A percentile compares a stretch with the other conserved stretches of the same genome.
Evolutionary conservation across 2,888 invertebrate genomes (phyloP).

Genomic region (Lasioglossum villosulum): DNA sequence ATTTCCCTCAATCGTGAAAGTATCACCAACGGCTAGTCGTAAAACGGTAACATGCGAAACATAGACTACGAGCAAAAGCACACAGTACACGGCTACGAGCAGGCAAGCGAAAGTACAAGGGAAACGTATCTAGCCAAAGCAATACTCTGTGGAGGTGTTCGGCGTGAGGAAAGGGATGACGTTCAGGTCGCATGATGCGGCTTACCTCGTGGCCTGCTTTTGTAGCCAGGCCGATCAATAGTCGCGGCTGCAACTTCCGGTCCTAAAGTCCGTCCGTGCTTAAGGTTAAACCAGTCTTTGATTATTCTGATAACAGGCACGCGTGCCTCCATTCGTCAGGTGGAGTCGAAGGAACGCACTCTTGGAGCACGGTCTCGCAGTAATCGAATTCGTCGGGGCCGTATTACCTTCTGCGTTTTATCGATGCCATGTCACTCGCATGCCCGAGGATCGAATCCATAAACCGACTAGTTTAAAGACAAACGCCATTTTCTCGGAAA

Average conservation of each 20-base stretch:
- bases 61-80: neutral
- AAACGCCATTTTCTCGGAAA: neutral
- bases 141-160: conserved; percentile 44
- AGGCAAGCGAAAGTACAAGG: conserved; percentile 3
- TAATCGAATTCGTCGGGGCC: conserved; percentile 29
- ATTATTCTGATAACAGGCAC: conserved; percentile 50
- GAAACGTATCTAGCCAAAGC: conserved; percentile 39
- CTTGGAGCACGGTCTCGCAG: conserved; percentile 35
- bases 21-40: conserved; percentile 23
- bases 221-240: conserved; percentile 79
- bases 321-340: conserved; percentile 36
- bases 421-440: conserved; percentile 4
- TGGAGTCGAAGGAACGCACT: conserved; percentile 23
- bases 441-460: neutral
- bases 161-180: conserved; percentile 68
- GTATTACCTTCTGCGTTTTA: neutral
- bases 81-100: conserved; percentile 23
- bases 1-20: neutral
- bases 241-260: conserved; percentile 77
- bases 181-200: conserved; percentile 76
- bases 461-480: neutral
- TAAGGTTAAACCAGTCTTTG: conserved; percentile 66
- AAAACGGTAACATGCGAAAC: conserved; percentile 3
- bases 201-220: conserved; percentile 81
- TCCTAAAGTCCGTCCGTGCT: conserved; percentile 74